These are phyloP conservation scores for Coregonus ussuriensis DNA, from an alignment of 2,797 vertebrate genomes.

Conservation along the genomic window DNA sequence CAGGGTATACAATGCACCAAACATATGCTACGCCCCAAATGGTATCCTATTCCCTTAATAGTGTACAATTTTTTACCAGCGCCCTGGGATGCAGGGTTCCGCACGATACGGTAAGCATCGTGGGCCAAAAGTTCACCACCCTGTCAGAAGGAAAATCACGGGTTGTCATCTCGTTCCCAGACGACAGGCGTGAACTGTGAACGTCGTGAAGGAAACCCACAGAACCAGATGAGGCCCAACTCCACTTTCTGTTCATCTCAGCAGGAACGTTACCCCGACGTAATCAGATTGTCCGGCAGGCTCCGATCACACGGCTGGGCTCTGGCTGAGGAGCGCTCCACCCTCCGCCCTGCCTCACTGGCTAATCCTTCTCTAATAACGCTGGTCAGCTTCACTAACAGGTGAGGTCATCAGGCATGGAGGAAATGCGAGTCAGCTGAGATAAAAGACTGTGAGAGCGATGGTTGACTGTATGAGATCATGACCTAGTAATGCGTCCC, in stretches of 20 bases:
- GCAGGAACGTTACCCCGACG: conserved; percentile 36
- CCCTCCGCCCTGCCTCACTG: conserved; percentile 14
- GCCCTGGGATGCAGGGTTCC: too few species aligned
- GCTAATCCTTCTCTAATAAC: conserved; percentile 40
- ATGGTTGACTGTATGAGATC: conserved; percentile 24
- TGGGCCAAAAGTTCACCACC: not conserved
- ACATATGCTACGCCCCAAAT: not conserved
- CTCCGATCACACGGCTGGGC: conserved; percentile 12
- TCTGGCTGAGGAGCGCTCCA: conserved; percentile 17
- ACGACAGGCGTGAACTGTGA: not conserved
- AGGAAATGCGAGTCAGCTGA: conserved; percentile 50
- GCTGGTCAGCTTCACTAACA: conserved; percentile 36
- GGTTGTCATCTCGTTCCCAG: not conserved
- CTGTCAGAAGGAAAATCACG: not conserved
- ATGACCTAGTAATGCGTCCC: conserved; percentile 9
- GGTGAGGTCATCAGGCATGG: conserved; percentile 41
- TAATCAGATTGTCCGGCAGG: conserved; percentile 34
- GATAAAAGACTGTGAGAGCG: conserved; percentile 33
- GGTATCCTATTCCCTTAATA: too few species aligned
- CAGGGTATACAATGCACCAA: not conserved
- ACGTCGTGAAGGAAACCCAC: conserved; percentile 11
- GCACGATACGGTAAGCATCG: not conserved
- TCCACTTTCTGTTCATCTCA: conserved; percentile 38
- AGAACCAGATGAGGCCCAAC: conserved; percentile 13
- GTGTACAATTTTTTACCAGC: not conserved